Evolutionary conservation across 1,140 invertebrate species (phyloP).

Genomic region (Tetramorium simillimum): DNA sequence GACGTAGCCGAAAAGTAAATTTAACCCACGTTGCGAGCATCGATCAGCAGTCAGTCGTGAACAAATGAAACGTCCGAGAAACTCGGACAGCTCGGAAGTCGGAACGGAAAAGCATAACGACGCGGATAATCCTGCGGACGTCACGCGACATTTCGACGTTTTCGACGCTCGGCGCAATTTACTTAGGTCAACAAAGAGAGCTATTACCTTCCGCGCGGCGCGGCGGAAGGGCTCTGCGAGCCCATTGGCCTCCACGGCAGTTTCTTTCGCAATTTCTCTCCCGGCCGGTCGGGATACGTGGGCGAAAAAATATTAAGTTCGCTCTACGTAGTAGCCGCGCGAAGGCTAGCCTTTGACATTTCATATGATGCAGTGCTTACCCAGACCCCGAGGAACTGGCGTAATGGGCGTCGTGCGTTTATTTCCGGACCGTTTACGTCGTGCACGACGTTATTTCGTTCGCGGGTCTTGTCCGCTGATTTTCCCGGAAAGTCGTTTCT

Average conservation of each 20-base stretch:
- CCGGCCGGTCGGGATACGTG: background rate
- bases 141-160: background rate
- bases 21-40: background rate
- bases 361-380: conserved; percentile 43
- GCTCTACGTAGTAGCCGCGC: background rate
- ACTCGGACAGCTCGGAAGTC: background rate
- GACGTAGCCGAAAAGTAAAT: background rate
- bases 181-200: background rate
- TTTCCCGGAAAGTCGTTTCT: background rate
- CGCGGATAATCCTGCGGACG: background rate
- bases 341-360: conserved; percentile 53
- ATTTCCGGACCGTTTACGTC: conserved; percentile 26
- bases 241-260: background rate
- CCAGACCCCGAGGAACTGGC: conserved; percentile 20
- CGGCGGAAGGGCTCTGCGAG: background rate
- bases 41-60: background rate
- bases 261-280: background rate
- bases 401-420: conserved; percentile 19
- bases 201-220: background rate
- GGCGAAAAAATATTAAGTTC: conserved; percentile 47
- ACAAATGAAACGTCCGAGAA: background rate
- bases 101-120: background rate
- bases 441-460: background rate
- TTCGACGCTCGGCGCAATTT: background rate
- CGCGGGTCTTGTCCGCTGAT: background rate